Conservation (phyloP, 2,888 invertebrate genomes). For the Nycteola revayana region DNA sequence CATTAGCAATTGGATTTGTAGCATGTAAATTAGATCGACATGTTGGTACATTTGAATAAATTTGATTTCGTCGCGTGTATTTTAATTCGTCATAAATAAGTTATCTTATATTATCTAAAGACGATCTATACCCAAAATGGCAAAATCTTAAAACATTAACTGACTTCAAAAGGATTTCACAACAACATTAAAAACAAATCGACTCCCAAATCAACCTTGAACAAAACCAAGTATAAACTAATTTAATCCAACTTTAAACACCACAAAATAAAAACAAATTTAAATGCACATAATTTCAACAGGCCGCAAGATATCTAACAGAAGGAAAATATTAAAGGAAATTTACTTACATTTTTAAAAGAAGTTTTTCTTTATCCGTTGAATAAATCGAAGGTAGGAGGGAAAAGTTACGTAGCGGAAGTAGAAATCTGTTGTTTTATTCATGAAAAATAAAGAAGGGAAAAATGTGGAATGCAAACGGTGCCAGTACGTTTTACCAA, state of each 20-base stretch:
- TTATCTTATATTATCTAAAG: no score
- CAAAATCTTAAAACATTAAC: no score
- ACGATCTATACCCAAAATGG: no score
- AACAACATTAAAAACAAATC: no score
- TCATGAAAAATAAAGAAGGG: conserved; percentile 76
- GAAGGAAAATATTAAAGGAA: conserved; percentile 77
- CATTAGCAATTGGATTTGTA: no score
- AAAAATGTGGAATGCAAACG: conserved; percentile 61
- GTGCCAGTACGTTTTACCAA: conserved; percentile 49
- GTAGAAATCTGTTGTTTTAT: conserved; percentile 81
- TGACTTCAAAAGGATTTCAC: no score
- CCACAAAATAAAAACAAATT: conserved; percentile 39
- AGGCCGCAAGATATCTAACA: conserved; percentile 67
- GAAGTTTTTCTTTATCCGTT: conserved; percentile 76
- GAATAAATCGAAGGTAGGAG: conserved; percentile 81
- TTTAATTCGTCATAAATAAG: no score
- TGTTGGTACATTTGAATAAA: no score
- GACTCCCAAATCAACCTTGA: neutral
- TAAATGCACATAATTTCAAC: conserved; percentile 72
- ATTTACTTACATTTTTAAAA: conserved; percentile 77
- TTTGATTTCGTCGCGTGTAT: no score
- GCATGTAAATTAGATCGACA: no score
- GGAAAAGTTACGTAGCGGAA: conserved; percentile 71
- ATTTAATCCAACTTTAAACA: conserved; percentile 18
- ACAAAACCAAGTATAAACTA: neutral